A percentile compares a stretch with the other conserved stretches of the same genome.
These are phyloP conservation scores for Pelobates fuscus DNA, from an alignment of 2,113 vertebrate genomes.

Conservation along the genomic window DNA sequence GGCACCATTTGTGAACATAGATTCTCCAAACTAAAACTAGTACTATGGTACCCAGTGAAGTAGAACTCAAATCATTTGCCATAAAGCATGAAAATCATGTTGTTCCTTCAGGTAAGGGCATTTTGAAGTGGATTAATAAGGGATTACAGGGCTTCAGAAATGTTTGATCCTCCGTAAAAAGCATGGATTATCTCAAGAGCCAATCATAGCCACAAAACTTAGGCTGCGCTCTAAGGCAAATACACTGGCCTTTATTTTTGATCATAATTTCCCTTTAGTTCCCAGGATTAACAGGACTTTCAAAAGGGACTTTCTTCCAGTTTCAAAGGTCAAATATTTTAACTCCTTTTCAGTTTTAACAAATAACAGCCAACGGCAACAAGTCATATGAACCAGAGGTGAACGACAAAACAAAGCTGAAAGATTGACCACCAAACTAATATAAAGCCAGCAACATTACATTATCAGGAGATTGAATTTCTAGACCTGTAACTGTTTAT, in stretches of 20 bases:
- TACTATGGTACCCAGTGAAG: too few relatives aligned
- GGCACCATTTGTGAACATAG: too few relatives aligned
- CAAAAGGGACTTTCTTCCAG: background rate
- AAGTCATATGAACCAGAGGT: too few relatives aligned
- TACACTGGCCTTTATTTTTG: background rate
- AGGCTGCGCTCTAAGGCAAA: background rate
- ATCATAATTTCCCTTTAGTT: background rate
- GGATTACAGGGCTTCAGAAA: background rate
- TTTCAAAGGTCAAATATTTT: background rate
- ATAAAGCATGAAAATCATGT: too few relatives aligned
- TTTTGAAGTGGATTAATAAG: background rate
- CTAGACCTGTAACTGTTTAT: too few relatives aligned
- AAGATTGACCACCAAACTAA: too few relatives aligned
- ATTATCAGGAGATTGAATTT: too few relatives aligned
- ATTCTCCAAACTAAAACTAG: too few relatives aligned
- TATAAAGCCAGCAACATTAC: too few relatives aligned
- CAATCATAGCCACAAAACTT: background rate
- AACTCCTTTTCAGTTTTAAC: background rate
- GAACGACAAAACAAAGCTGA: too few relatives aligned
- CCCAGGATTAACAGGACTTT: background rate
- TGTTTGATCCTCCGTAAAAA: background rate
- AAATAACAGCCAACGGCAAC: background rate
- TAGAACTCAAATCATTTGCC: too few relatives aligned
- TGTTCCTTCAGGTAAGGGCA: background rate
- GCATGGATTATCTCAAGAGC: constrained; percentile 2